Evolutionary conservation across 1,140 invertebrate genomes (phyloP).

Genomic region (Limonius californicus): DNA sequence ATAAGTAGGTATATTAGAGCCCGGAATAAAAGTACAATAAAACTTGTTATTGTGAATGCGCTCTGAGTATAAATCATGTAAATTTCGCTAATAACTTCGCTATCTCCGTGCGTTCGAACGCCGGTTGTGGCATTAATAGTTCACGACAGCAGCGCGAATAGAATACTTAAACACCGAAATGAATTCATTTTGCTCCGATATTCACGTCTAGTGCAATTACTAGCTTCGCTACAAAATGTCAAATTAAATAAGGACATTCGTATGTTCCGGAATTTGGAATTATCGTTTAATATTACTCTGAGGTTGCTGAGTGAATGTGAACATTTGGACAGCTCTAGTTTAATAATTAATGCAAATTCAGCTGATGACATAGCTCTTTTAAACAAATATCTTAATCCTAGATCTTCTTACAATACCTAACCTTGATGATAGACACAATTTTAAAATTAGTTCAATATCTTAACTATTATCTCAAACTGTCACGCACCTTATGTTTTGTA

Average conservation of each 20-base stretch:
- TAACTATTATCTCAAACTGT: no score
- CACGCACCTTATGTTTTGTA: no score
- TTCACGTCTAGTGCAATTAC: constrained; percentile 12
- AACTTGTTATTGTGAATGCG: constrained; percentile 9
- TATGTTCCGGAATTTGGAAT: constrained; percentile 2
- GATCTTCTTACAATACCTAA: no score
- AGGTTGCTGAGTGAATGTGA: constrained; percentile 2
- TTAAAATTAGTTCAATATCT: no score
- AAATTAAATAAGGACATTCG: constrained; percentile 9
- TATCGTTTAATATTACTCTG: background rate
- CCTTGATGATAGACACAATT: no score
- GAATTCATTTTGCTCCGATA: constrained; percentile 12
- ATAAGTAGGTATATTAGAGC: no score
- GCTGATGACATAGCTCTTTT: background rate
- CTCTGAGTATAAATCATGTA: constrained; percentile 7
- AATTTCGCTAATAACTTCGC: constrained; percentile 9
- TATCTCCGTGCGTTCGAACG: constrained; percentile 10
- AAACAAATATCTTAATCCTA: no score
- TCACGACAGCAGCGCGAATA: constrained; percentile 9
- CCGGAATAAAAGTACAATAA: constrained; percentile 2
- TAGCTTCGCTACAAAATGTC: background rate
- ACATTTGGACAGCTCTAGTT: background rate
- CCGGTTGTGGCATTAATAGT: constrained; percentile 14
- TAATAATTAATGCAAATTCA: background rate
- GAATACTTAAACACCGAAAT: constrained; percentile 14